Evolutionary conservation across 2,888 invertebrate genomes (phyloP), one percentile per base, ranked within the genome.

Genomic region (Drosophila bunnanda): DNA sequence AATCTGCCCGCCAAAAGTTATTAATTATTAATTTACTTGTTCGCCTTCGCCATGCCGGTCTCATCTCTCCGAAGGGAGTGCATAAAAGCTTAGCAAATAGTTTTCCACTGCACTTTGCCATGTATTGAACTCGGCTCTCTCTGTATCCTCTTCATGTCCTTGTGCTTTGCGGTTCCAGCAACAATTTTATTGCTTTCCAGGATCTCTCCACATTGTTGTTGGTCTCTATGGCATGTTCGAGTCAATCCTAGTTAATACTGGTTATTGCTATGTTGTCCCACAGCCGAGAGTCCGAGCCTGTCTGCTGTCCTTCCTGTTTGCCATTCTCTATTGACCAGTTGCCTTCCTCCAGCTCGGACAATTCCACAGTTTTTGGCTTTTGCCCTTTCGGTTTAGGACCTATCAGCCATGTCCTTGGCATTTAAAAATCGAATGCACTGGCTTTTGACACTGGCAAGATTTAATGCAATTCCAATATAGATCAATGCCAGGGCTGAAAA

Each of bases 21-120:
- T 85, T 81, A 85, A 80, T 85, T 69, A 83, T 85, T 84, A 81
- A 84, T 80, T 81, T 67, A 60, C 69, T 76, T 77, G 70, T 79
- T 76, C 68, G 72, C 75, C 69, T 71, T 30, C 15, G 44, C 48
- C 54, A n/a, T n/a, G n/a, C n/a, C n/a, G n/a, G 58, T 61, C 50
- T 6, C 17, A 17, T 34, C 60, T 41, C 59, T 67, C 52, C 48
- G 55, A 56, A 25, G 41, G 65, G 62, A 50, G 52, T 75, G 67
- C 52, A 75, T 78, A 65, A 76, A 65, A 72, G 79, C 76, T 76
- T 56, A 56, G 41, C 22, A 43, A 48, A 50, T 52, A 57, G 56
- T 56, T 53, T 52, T 34, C 56, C 17, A 53, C 55, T 54, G 67
- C 67, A 65, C 56, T 67, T 48, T 48, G 25, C 25, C 46, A 39